Conservation (phyloP, 1,140 invertebrate species). For the Ctenoplectra terminalis region DNA sequence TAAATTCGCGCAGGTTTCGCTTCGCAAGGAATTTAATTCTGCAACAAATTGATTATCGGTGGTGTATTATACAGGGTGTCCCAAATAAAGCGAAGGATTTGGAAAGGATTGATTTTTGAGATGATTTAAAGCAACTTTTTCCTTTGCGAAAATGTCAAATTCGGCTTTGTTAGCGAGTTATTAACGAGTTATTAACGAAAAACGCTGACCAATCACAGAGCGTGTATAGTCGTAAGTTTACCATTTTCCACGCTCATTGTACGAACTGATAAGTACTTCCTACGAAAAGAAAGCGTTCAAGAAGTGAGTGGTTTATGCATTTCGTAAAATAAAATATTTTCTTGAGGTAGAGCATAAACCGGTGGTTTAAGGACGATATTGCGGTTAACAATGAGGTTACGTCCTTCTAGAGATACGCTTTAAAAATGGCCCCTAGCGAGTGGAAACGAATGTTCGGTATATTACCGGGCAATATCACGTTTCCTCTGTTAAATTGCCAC, state of each 20-base stretch:
- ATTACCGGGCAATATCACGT: background rate
- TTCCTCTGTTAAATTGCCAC: background rate
- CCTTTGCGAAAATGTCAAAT: too few species aligned
- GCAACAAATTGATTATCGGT: too few species aligned
- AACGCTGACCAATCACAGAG: too few species aligned
- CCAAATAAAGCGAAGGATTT: too few species aligned
- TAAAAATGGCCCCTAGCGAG: background rate
- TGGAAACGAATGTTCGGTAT: background rate
- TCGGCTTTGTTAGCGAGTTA: too few species aligned
- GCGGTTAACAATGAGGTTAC: slow-evolving; percentile 5
- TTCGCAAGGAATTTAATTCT: too few species aligned
- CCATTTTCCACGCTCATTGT: background rate
- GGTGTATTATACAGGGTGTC: too few species aligned
- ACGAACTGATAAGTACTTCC: background rate
- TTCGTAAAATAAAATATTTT: slow-evolving; percentile 15
- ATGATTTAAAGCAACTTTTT: too few species aligned
- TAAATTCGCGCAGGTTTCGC: too few species aligned
- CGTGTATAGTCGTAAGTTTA: too few species aligned
- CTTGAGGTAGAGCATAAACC: background rate
- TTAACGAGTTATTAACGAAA: too few species aligned
- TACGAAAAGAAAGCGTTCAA: background rate
- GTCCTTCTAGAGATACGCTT: background rate
- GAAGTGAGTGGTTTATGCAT: background rate
- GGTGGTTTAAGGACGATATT: slow-evolving; percentile 4
- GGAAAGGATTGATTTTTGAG: too few species aligned